Base-by-base conservation (phyloP, 2,888 invertebrate species). In the Cryptus viduatorius region DNA sequence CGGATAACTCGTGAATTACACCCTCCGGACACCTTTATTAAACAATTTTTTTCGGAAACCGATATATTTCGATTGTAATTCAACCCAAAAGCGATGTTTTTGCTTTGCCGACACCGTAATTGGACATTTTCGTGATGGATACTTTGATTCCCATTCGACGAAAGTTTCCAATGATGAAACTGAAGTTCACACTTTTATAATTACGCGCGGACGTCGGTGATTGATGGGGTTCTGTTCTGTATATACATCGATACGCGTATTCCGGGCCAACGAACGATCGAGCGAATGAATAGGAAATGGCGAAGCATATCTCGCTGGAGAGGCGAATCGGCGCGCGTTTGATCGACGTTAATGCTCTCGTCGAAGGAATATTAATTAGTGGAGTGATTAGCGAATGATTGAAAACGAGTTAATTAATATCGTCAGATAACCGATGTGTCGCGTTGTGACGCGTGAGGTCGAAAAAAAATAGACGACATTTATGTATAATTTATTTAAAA, bases 111-210 rank as follows among this genome's bases (percentile, higher is more conserved):
- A 56, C 10, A 24, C 24, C 53, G 10, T 50, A 61, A 61, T 78
- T 46, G 4, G n/a, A 68, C 56, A 48, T 53, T 68, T 68, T 67
- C 44, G 19, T 44, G 67, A 48, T 37, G 59, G 12, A 78, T 46
- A n/a, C 46, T 53, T 50, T 24, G n/a, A 0, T 14, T 44, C 8
- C 14, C 10, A 50, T 69, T 79, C 64, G 5, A 50, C 29, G 53
- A 61, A 24, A 37, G 19, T 67, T 42, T 44, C 50, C 16, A n/a
- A 4, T 16, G 68, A 50, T 12, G 19, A 61, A 69, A 19, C 16
- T 64, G 31, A 69, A 65, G 69, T 42, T 46, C 29, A 3, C 5
- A 83, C 64, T 68, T 46, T 64, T 31, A 59, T 69, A 79, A 79
- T 79, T 79, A 53, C 56, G 42, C 16, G 68, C 24, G 24, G 19